Base-by-base conservation (phyloP, 2,888 invertebrate species). In the Clistopyga incitator region DNA sequence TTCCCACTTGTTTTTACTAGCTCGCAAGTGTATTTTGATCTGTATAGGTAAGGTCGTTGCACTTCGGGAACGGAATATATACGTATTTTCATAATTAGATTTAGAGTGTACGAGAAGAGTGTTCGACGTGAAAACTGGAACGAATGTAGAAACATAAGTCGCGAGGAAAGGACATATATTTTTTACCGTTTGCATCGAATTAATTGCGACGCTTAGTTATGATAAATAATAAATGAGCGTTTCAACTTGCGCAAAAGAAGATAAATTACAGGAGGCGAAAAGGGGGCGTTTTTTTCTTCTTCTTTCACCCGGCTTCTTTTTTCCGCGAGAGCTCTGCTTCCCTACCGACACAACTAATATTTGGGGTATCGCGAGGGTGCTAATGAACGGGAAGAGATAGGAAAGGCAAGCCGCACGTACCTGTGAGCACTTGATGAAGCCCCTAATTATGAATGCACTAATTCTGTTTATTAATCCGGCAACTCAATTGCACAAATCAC, bases 381-480 rank as follows among this genome's bases (percentile, higher is more conserved):
- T 82, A 81, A 78, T 77, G 64, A 81, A 77, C 81, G 54, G 42
- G 20, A 70, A 42, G 56, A 54, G 52, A 61, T 11, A 61, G 56
- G n/a, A 13, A 47, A 45, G 13, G n/a, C 25, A 47, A 42, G 25
- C 45, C 34, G 78, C 74, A 77, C 81, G 65, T 81, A 56, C 59
- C 64, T 47, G 71, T 64, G 71, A 78, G 72, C 72, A 74, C 78
- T 82, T 82, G 78, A 82, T 82, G 82, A 82, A 82, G 82, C 38
- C 78, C 61, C 82, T 75, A 68, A 84, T 84, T 81, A 81, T 77
- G 68, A 75, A 70, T 70, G 64, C 45, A 61, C 81, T 81, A 81
- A 81, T 68, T 81, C 54, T 68, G 77, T 78, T 84, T 81, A 81
- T 81, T 77, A 84, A 78, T 81, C 68, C 77, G 72, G 42, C 75